Evolutionary conservation across 2,888 invertebrate species (phyloP), one percentile per base, ranked within the genome.

Genomic region (Volucella inanis): DNA sequence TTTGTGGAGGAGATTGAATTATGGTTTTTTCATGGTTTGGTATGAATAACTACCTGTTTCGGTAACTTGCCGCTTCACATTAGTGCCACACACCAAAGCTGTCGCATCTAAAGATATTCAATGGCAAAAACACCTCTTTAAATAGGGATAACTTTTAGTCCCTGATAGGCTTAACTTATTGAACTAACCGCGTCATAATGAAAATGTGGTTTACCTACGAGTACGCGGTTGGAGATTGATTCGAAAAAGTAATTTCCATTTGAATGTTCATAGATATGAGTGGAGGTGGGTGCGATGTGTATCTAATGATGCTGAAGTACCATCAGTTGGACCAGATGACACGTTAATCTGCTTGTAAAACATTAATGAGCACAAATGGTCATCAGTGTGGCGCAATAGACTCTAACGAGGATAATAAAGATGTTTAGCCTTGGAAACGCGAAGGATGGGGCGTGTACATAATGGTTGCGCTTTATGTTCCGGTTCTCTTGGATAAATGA

Each of bases 311-410:
- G 52, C 50, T 22, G 15, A 50, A 64, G 57, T 65, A 49, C 12
- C 31, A 55, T n/a, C 50, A 31, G 14, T 41, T 8, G 65, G 49
- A 52, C 68, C 31, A 68, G 68, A 76, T 76, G 76, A 76, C 76
- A 76, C 39, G 67, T 57, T 76, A 68, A 76, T 76, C 76, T 54
- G 31, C 76, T 76, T 59, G 76, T 76, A 68, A 76, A 76, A 68
- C 76, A 76, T 76, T 76, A 76, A 76, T 61, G 61, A 61, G 59
- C 50, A 8, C 45, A 18, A 45, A 68, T 61, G 76, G 38, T 50
- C 57, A 49, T 31, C 54, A 90, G 74, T 38, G 87, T 86, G 57
- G 88, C 87, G 65, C 81, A 52, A 90, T 85, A 22, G 88, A 88
- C 64, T 88, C 82, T 1, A 89, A 90, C 31, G 87, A 75, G 90